Base-by-base conservation (phyloP, 2,888 invertebrate species). In the Geotrupes spiniger region DNA sequence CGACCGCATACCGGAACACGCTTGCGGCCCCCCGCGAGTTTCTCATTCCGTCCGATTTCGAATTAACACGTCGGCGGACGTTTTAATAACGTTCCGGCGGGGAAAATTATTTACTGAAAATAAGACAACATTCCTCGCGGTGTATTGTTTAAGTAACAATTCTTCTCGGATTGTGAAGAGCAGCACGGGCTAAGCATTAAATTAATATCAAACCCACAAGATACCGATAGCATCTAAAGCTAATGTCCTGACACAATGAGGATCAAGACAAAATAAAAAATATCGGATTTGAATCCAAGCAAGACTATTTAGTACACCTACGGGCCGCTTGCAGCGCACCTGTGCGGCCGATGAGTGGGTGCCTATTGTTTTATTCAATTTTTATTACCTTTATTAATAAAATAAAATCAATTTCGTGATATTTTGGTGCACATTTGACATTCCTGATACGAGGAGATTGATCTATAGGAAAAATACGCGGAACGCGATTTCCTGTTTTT, bases 271-370 rank as follows among this genome's bases (percentile, higher is more conserved):
- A 66, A 66, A 69, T 68, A 66, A 70, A 70, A 68, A 69, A 61
- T 62, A 64, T 58, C 61, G 63, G 67, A 70, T 70, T 69, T 69
- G 68, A 71, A 70, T 70, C 69, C 68, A 64, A 64, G 65, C 68
- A 66, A 66, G 69, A 70, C 68, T 70, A 70, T 71, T 70, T 72
- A 72, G 70, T 70, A 72, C 71, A 71, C 70, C 71, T 70, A 70
- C 70, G 65, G 58, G 49, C 61, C 62, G 61, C 61, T 59, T 53
- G 62, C 57, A 64, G 63, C 67, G 68, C 68, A 68, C 67, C 68
- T 68, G 67, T 65, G 63, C 56, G 42, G 31, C 33, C 52, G 53
- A 39, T 40, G 61, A 58, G 63, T 63, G 63, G 63, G 63, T 63
- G 63, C 63, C 64, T 64, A 65, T 66, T 66, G 63, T 66, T 59